Conservation (phyloP, 2,888 invertebrate genomes). For the Steinernema scapterisci region DNA sequence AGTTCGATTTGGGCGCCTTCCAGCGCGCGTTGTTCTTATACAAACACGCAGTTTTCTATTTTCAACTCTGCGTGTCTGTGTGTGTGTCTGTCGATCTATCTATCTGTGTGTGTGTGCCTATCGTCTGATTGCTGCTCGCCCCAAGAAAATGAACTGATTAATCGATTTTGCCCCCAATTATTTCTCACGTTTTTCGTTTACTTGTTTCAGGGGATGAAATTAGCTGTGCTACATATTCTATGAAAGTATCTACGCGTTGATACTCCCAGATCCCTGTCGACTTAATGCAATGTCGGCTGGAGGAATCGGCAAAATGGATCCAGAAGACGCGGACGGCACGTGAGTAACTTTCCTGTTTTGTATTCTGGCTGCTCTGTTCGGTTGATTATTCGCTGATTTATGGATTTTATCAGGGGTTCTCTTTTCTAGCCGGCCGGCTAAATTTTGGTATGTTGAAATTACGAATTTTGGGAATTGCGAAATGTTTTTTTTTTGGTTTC, state of each 20-base stretch:
- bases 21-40: not conserved
- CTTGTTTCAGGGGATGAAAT: constrained; percentile 16
- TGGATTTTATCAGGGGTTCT: no score
- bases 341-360: not conserved
- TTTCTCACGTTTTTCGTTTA: not conserved
- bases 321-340: constrained; percentile 16
- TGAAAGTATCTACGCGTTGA: constrained; percentile 29
- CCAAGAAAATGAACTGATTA: no score
- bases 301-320: constrained; percentile 31
- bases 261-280: constrained; percentile 29
- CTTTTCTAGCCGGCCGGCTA: no score
- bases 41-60: not conserved
- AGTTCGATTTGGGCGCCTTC: not conserved
- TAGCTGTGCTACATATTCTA: constrained; percentile 19
- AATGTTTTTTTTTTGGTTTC: no score
- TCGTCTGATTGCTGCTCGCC: no score
- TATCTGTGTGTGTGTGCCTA: no score
- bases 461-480: no score
- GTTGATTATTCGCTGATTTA: no score
- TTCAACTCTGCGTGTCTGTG: no score
- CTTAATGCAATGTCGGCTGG: constrained; percentile 29
- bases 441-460: no score
- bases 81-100: no score
- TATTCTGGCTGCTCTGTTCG: no score
- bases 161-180: not conserved